Percentiles rank a stretch among this genome's conserved stretches.
Evolutionary conservation across 2,888 invertebrate species (phyloP).

Genomic region (Dicranocentrus wangi): DNA sequence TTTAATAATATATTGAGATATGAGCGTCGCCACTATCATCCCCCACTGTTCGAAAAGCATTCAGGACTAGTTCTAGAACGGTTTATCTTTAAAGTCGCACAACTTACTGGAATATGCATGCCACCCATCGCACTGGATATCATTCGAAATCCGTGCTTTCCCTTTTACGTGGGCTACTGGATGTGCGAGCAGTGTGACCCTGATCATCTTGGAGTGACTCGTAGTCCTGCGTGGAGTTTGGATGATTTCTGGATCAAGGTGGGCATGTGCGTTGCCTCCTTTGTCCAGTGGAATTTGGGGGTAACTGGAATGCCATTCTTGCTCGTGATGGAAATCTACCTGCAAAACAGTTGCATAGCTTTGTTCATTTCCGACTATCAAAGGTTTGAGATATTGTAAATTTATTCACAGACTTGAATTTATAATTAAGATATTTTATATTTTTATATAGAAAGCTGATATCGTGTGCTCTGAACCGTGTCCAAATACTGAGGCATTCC

Average conservation of each 20-base stretch:
- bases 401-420: too few relatives aligned
- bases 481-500: too few relatives aligned
- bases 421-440: too few relatives aligned
- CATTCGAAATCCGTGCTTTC: slow-evolving; percentile 24
- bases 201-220: not conserved
- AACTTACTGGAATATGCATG: not conserved
- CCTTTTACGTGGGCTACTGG: slow-evolving; percentile 25
- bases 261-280: not conserved
- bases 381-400: too few relatives aligned
- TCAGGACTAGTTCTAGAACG: not conserved
- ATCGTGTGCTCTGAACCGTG: too few relatives aligned
- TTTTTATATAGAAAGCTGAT: too few relatives aligned
- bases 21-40: not conserved
- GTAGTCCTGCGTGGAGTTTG: not conserved
- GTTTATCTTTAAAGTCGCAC: not conserved
- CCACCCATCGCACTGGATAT: not conserved
- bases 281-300: too few relatives aligned
- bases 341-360: too few relatives aligned
- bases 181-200: not conserved
- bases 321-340: too few relatives aligned
- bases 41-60: not conserved
- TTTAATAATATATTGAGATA: not conserved
- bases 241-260: not conserved
- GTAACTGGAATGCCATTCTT: not conserved
- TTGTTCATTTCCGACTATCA: too few relatives aligned